A percentile compares a stretch with the other conserved stretches of the same genome.
Evolutionary conservation across 2,888 invertebrate species (phyloP).

Genomic region (Aspidiotus destructor): DNA sequence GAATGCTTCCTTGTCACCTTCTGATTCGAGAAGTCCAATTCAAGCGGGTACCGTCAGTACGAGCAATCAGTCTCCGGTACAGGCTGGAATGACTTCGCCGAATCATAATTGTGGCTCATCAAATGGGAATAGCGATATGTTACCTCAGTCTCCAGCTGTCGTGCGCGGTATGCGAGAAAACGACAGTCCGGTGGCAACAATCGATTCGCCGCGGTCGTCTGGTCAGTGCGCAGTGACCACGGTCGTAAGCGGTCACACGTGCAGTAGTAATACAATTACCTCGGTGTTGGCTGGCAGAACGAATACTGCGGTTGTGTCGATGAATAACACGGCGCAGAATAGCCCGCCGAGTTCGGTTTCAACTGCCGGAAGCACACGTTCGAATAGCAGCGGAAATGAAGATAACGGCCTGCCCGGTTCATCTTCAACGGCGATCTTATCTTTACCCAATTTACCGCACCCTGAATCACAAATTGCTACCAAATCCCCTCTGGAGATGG

Average conservation of each 20-base stretch:
- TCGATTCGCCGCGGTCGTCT: conserved; percentile 14
- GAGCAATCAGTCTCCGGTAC: conserved; percentile 61
- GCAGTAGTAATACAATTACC: conserved; percentile 70
- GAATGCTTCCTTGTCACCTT: conserved; percentile 36
- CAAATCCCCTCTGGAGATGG: conserved; percentile 65
- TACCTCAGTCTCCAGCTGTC: conserved; percentile 29
- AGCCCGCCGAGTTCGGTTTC: background rate
- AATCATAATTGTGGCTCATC: conserved; percentile 42
- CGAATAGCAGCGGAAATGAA: conserved; percentile 35
- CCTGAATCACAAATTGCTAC: conserved; percentile 21
- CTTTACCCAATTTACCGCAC: conserved; percentile 1
- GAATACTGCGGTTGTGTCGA: conserved; percentile 65
- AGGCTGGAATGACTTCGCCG: conserved; percentile 52
- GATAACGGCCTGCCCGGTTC: background rate
- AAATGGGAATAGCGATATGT: conserved; percentile 46
- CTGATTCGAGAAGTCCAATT: conserved; percentile 61
- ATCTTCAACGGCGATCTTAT: background rate
- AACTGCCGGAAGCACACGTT: conserved; percentile 31
- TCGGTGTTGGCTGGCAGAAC: conserved; percentile 66
- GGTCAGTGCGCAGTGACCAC: conserved; percentile 47
- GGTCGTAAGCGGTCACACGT: conserved; percentile 64
- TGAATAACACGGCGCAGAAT: conserved; percentile 42
- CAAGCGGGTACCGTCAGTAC: conserved; percentile 78
- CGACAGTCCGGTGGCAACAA: background rate
- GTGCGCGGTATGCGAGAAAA: background rate